Percentiles rank a stretch among this genome's conserved stretches.
Conservation (phyloP, 2,113 vertebrate genomes). For the Chelonoidis abingdonii region DNA sequence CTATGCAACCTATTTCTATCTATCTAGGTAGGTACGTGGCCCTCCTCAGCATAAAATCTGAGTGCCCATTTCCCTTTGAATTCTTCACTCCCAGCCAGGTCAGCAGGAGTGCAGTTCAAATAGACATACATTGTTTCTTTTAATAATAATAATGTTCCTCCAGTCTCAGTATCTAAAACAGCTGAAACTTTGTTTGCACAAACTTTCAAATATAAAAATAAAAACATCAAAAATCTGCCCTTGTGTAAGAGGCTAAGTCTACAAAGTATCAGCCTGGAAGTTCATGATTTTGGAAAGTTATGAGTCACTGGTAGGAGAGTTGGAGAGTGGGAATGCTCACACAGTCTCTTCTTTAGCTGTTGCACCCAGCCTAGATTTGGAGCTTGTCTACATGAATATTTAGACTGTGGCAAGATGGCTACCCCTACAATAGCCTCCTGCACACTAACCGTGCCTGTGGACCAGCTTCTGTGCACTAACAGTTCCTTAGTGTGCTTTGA, state of each 20-base stretch:
- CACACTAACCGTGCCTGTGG: not conserved
- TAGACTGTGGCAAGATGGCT: too few species aligned
- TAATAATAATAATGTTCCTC: not conserved
- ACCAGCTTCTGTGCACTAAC: not conserved
- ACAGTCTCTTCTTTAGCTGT: not conserved
- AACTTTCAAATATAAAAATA: conserved; percentile 59
- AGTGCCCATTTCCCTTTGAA: conserved; percentile 29
- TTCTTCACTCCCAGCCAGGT: conserved; percentile 25
- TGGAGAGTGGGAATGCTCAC: not conserved
- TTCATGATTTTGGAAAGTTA: conserved; percentile 22
- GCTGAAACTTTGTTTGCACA: conserved; percentile 10
- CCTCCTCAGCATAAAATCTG: not conserved
- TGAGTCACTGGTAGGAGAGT: not conserved
- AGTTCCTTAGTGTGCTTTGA: not conserved
- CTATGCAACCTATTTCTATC: not conserved
- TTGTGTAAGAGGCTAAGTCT: not conserved
- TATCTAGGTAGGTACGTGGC: not conserved
- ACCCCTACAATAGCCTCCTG: too few species aligned
- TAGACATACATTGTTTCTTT: conserved; percentile 32
- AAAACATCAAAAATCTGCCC: conserved; percentile 21
- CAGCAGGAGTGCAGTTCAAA: conserved; percentile 13
- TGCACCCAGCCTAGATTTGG: not conserved
- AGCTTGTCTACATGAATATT: too few species aligned
- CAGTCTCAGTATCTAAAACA: conserved; percentile 27
- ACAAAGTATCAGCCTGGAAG: conserved; percentile 6